Evolutionary conservation across 2,797 vertebrate species (phyloP), one percentile per base, ranked within the genome.

Genomic region (Furcifer pardalis): DNA sequence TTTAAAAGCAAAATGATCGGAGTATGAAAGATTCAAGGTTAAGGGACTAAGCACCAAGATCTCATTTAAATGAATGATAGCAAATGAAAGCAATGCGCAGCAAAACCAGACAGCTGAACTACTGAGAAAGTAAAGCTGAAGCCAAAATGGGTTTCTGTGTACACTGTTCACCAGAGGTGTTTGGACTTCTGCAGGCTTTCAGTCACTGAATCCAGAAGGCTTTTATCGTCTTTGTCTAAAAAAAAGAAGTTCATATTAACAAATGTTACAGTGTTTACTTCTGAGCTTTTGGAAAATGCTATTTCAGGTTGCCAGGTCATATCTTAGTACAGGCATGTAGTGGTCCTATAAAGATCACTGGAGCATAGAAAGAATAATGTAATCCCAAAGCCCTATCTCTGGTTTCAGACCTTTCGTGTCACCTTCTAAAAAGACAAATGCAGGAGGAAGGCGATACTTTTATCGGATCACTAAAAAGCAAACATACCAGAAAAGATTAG

Each of bases 221-320:
- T 83, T 79, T 88, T 96, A 90, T 95, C 90, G 82, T 96, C 91
- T 91, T 96, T 96, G 91, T 96, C 95, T 96, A 80, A 62, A 93
- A 30, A 37, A 69, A 23, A 82, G n/a, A 68, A 23, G 56, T 35
- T 10, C 10, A 2, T 49, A 81, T 9, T 42, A 86, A 76, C 1
- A 7, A 32, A 30, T 17, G 5, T 25, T n/a, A n/a, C 15, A 8
- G 35, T 35, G 27, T 82, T 92, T 87, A 65, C 19, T 76, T 27
- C 65, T 21, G 5, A 79, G 52, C 17, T 65, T 19, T 85, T 46
- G 35, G 2, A 42, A 62, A 85, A n/a, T 46, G 71, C 69, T 76
- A 60, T 27, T 23, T 7, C 15, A 59, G 65, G 23, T 77, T 80
- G 21, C 42, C 5, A 35, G 65, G 10, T 63, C 37, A 62, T 40